Base-by-base conservation (phyloP, 1,140 invertebrate genomes). In the Drosophila sproati region DNA sequence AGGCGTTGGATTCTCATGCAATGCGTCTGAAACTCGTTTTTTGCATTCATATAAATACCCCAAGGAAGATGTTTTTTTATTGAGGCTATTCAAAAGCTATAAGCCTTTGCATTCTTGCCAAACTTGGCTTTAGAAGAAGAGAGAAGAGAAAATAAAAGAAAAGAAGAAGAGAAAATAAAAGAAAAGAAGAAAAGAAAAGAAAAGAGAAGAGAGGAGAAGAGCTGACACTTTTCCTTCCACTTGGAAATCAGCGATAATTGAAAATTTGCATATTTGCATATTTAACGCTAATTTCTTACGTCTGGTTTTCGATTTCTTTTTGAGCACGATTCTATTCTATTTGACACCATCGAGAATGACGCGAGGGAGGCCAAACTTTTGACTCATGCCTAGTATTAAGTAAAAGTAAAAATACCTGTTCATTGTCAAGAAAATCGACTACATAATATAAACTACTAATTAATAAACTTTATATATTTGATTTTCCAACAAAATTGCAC, bases 11-110 rank as follows among this genome's bases (percentile, higher is more conserved):
- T 72, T 57, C 20, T 20, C 45, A 60, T 43, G 66, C 51, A 74
- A 74, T 43, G 6, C 50, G 34, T 68, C 39, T 43, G 10, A 69
- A 74, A 69, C 72, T 56, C 31, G 51, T 74, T 74, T 68, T 47
- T 60, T 6, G 37, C 56, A 34, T 59, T 10, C n/a, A 43, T n/a
- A 60, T 48, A 60, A 68, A 67, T 60, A 67, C 12, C 10, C n/a
- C 55, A 28, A 8, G 4, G 20, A 55, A 64, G 52, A 20, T 45
- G n/a, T n/a, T n/a, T 43, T 41, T 41, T 41, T 41, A 43, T 43
- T 43, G 3, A 3, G 39, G 10, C 39, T 43, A n/a, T 43, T 43
- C 10, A 10, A 8, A 43, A 43, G 39, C 39, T 8, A 43, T 43
- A 43, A 43, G n/a, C 10, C 10, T 3, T 43, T 43, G 4, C 39